Base-by-base conservation (phyloP, 2,113 vertebrate genomes). In the Nymphicus hollandicus region DNA sequence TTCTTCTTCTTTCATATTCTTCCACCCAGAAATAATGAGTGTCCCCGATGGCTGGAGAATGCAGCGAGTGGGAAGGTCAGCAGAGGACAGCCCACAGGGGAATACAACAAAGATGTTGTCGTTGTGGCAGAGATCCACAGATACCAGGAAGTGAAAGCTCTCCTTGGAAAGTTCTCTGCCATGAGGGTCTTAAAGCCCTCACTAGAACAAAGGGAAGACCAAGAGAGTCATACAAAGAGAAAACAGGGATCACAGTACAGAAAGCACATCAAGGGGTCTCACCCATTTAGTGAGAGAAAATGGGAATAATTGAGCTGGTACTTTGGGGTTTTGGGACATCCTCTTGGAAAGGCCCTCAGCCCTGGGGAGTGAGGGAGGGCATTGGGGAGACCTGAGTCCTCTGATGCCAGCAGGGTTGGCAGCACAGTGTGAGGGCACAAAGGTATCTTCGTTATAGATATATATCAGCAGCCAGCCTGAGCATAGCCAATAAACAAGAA, bases 361-460 rank as follows among this genome's bases (percentile, higher is more conserved):
- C 50, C 25, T 49, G 13, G 11, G 27, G 37, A 47, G 9, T 1
- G 10, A 79, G 28, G n/a, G 7, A 39, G 52, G 44, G 31, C 9
- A 55, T 18, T 0, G 1, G 29, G 17, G 27, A 68, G 13, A 19
- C 13, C 50, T n/a, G 23, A 0, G 44, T 50, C 2, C 0, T 8
- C 13, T 24, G 29, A 25, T 43, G 9, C 17, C 35, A 22, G 25
- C 24, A 12, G 28, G 17, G 12, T 16, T 39, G 43, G 41, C 28
- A 44, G 61, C 33, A 37, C 23, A 14, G 46, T 20, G 24, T 16
- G 56, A 71, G 80, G 17, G n/a, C 5, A 44, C 47, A 17, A 23
- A 33, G 52, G 16, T 11, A n/a, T 17, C 71, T 60, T 15, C 52
- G 31, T 31, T 37, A 5, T 3, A 6, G 12, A 7, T 49, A 39